These are phyloP conservation scores for Heliothis peltigera DNA, from an alignment of 2,888 invertebrate species.

Conservation along the genomic window DNA sequence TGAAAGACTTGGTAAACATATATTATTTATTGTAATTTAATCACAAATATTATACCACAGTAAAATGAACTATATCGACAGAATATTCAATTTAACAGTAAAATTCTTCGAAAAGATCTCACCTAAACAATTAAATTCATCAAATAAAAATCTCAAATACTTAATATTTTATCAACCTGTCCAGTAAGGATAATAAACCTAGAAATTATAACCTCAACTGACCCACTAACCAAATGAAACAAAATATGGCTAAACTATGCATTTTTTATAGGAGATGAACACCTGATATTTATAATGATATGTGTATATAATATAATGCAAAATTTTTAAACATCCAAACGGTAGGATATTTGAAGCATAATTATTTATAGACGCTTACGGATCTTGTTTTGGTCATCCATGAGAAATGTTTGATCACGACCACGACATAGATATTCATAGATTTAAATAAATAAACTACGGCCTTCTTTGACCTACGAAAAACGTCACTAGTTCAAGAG, in stretches of 20 bases:
- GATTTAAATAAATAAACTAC: neutral
- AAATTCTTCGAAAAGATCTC: neutral
- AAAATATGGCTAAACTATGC: constrained; percentile 6
- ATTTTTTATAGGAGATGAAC: constrained; percentile 10
- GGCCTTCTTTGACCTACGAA: neutral
- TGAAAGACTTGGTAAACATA: neutral
- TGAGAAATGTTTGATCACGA: neutral
- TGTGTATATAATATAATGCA: no score
- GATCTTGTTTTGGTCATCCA: constrained; percentile 19
- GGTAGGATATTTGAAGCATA: constrained; percentile 1
- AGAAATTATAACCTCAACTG: constrained; percentile 20
- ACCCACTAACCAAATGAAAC: constrained; percentile 25
- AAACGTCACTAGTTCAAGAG: neutral
- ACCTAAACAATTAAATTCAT: neutral
- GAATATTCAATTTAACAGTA: neutral
- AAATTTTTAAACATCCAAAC: constrained; percentile 21
- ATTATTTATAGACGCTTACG: constrained; percentile 20
- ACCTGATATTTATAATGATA: constrained; percentile 17
- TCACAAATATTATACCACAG: neutral
- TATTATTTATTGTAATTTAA: constrained; percentile 7
- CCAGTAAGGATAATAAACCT: constrained; percentile 25
- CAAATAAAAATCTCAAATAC: constrained; percentile 1
- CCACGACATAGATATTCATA: constrained; percentile 4
- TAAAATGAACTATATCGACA: neutral
- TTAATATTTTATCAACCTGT: constrained; percentile 7